A percentile compares a stretch with the other conserved stretches of the same genome.
Conservation (phyloP, 1,140 invertebrate species). For the Pemphigus obesinymphae region DNA sequence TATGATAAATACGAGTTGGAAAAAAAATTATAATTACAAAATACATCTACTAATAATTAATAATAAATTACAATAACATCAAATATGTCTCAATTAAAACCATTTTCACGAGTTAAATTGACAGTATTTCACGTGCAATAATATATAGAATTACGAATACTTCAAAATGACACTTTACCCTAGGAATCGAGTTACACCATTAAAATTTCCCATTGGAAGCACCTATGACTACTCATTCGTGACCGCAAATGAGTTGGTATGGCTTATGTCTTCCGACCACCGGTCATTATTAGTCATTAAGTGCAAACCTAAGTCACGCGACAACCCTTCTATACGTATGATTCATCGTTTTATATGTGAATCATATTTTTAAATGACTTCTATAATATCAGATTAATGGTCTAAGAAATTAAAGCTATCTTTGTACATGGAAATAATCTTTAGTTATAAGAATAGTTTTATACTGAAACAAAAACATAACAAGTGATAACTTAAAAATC, state of each 20-base stretch:
- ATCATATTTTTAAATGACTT: not conserved
- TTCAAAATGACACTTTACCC: not conserved
- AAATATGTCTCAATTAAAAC: no score
- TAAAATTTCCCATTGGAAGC: not conserved
- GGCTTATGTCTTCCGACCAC: not conserved
- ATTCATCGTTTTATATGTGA: conserved; percentile 3
- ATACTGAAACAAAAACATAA: not conserved
- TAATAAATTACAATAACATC: no score
- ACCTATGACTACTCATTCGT: conserved; percentile 3
- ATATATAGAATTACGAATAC: not conserved
- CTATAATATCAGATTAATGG: not conserved
- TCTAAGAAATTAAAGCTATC: not conserved
- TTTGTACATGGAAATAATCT: not conserved
- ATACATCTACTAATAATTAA: not conserved
- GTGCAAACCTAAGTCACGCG: not conserved
- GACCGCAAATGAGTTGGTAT: not conserved
- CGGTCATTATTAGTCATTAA: conserved; percentile 5
- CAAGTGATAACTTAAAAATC: not conserved
- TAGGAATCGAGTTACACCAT: not conserved
- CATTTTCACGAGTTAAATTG: no score
- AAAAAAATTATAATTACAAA: not conserved
- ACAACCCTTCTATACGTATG: not conserved
- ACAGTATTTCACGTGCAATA: not conserved
- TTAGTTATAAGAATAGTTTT: not conserved
- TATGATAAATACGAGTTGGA: no score